These are phyloP conservation scores for Scaptomyza graminum DNA, from an alignment of 1,140 invertebrate genomes.

Conservation along the genomic window DNA sequence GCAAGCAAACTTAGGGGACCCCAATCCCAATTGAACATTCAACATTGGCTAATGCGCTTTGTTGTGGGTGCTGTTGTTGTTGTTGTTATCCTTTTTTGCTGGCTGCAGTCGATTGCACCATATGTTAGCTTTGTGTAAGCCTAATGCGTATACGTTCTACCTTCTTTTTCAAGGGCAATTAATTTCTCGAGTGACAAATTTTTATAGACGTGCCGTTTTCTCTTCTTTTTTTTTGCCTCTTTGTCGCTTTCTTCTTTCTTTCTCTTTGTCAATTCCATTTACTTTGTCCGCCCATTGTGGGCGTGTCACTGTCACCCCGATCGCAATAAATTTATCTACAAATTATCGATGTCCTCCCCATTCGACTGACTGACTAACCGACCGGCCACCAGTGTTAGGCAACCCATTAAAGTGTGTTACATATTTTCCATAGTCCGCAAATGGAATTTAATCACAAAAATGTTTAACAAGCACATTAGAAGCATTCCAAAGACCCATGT, in stretches of 20 bases:
- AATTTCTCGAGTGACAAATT: slow-evolving; percentile 84
- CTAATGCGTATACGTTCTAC: slow-evolving; percentile 53
- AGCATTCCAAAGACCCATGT: too few relatives aligned
- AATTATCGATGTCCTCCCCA: slow-evolving; percentile 68
- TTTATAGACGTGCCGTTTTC: slow-evolving; percentile 71
- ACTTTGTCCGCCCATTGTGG: slow-evolving; percentile 53
- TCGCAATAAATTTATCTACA: slow-evolving; percentile 76
- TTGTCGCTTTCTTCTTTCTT: slow-evolving; percentile 19
- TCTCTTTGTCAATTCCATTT: slow-evolving; percentile 43
- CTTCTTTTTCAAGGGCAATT: slow-evolving; percentile 81
- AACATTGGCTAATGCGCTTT: slow-evolving; percentile 71
- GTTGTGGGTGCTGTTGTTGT: slow-evolving; percentile 65
- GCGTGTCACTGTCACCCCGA: slow-evolving; percentile 56
- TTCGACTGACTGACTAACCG: neutral
- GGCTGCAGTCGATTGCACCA: slow-evolving; percentile 61
- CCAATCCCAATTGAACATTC: slow-evolving; percentile 59
- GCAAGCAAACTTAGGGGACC: slow-evolving; percentile 1
- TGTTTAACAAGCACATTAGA: slow-evolving; percentile 28
- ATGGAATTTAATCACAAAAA: slow-evolving; percentile 62
- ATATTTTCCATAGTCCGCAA: slow-evolving; percentile 25
- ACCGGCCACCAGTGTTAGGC: slow-evolving; percentile 28
- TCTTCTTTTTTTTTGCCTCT: too few relatives aligned
- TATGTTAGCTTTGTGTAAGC: slow-evolving; percentile 74
- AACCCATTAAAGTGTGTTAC: slow-evolving; percentile 52
- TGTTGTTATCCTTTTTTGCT: slow-evolving; percentile 20